A percentile compares a stretch with the other conserved stretches of the same genome.
Evolutionary conservation across 2,888 invertebrate genomes (phyloP).

Genomic region (Orchestes rusci): DNA sequence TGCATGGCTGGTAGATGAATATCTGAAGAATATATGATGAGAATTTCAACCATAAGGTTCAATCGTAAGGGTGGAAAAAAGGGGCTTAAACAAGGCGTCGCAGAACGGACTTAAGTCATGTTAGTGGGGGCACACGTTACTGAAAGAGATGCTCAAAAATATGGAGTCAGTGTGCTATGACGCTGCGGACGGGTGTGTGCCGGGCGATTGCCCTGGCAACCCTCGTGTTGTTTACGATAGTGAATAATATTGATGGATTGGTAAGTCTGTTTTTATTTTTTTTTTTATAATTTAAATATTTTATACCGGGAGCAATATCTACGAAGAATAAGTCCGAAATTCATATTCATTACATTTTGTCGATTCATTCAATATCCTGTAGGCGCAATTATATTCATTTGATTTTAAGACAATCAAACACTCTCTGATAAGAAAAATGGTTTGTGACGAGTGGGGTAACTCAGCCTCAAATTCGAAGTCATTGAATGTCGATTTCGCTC

Average conservation of each 20-base stretch:
- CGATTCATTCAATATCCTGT: too few species aligned
- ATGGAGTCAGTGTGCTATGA: conserved; percentile 44
- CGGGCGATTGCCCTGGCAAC: conserved; percentile 39
- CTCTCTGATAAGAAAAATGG: too few species aligned
- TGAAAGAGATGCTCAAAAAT: conserved; percentile 35
- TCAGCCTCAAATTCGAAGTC: too few species aligned
- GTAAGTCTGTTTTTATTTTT: conserved; percentile 31
- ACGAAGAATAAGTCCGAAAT: too few species aligned
- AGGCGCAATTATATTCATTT: too few species aligned
- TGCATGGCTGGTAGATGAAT: conserved; percentile 6
- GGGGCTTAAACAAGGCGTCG: conserved; percentile 23
- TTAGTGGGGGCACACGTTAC: conserved; percentile 33
- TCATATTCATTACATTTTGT: too few species aligned
- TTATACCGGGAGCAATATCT: too few species aligned
- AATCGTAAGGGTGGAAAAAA: conserved; percentile 18
- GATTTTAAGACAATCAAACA: too few species aligned
- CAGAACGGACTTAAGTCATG: conserved; percentile 29
- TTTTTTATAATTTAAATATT: too few species aligned
- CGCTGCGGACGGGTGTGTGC: conserved; percentile 44
- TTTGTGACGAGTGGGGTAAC: too few species aligned
- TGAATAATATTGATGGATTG: conserved; percentile 31
- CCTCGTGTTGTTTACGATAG: conserved; percentile 34
- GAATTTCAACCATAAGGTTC: conserved; percentile 5
- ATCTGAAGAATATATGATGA: not conserved
- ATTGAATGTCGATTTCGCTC: too few species aligned